Conservation (phyloP, 2,888 invertebrate species). For the Dastarcus helophoroides region DNA sequence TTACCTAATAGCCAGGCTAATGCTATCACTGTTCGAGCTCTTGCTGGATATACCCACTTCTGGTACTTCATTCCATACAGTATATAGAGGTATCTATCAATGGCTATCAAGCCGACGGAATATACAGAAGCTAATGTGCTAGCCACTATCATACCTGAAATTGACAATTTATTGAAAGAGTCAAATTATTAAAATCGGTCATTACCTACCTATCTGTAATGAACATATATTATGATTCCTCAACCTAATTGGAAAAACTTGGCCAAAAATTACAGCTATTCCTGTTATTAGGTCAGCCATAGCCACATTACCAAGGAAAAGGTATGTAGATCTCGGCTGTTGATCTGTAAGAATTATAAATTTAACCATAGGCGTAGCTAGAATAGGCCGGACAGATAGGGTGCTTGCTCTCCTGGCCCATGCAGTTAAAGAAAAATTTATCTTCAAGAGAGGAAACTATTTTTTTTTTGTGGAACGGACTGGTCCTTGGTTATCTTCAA, state of each 20-base stretch:
- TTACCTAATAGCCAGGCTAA: slow-evolving; percentile 48
- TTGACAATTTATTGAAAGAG: not conserved
- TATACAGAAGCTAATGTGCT: slow-evolving; percentile 52
- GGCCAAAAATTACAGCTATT: slow-evolving; percentile 44
- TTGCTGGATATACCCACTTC: slow-evolving; percentile 46
- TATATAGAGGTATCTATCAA: slow-evolving; percentile 54
- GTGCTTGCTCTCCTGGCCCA: no score
- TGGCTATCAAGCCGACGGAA: slow-evolving; percentile 50
- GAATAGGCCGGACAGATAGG: no score
- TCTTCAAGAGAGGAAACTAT: no score
- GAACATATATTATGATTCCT: slow-evolving; percentile 35
- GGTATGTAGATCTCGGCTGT: slow-evolving; percentile 51
- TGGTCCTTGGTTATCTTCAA: no score
- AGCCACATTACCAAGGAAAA: slow-evolving; percentile 54
- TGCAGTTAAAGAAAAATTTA: not conserved
- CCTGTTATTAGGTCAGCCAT: slow-evolving; percentile 54
- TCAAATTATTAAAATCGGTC: no score
- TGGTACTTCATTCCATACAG: slow-evolving; percentile 52
- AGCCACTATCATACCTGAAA: slow-evolving; percentile 49
- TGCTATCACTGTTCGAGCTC: slow-evolving; percentile 44
- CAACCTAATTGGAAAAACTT: slow-evolving; percentile 32
- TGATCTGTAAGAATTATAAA: slow-evolving; percentile 37
- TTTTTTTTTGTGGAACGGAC: no score
- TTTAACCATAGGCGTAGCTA: no score
- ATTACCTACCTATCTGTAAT: slow-evolving; percentile 34